Percentiles rank a stretch among this genome's conserved stretches.
Evolutionary conservation across 1,140 invertebrate genomes (phyloP).

Genomic region (Drosophila watanabei): DNA sequence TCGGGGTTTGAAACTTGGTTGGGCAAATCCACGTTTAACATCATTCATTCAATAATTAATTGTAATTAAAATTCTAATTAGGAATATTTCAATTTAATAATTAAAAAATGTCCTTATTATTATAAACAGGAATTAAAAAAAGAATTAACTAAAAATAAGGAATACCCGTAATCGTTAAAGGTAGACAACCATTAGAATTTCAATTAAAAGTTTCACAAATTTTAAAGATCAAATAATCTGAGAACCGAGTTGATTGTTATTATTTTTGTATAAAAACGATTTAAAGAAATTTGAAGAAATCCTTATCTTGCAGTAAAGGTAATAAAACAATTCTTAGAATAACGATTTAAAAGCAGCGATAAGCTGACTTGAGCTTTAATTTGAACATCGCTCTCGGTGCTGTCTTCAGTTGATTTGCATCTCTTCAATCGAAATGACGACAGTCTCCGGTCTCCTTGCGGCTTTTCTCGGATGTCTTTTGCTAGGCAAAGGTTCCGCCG

Average conservation of each 20-base stretch:
- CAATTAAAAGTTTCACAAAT: no score
- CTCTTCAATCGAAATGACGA: constrained; percentile 1
- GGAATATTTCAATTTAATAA: no score
- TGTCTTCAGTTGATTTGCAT: constrained; percentile 4
- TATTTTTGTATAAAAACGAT: not conserved
- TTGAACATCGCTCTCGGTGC: not conserved
- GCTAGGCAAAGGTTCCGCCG: not conserved
- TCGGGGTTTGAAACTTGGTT: no score
- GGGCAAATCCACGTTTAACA: no score
- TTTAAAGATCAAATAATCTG: no score
- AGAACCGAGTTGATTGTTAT: not conserved
- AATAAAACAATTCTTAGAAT: not conserved
- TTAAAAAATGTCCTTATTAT: no score
- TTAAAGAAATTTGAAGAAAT: not conserved
- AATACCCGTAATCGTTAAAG: no score
- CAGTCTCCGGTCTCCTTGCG: not conserved
- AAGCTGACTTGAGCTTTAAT: not conserved
- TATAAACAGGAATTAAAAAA: no score
- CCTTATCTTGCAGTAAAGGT: not conserved
- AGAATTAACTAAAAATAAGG: no score
- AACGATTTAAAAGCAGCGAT: not conserved
- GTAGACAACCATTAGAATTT: no score
- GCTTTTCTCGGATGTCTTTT: not conserved
- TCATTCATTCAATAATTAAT: no score
- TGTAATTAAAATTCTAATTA: no score